These are phyloP conservation scores for Distichodus sexfasciatus DNA, from an alignment of 2,797 vertebrate genomes.

Conservation along the genomic window DNA sequence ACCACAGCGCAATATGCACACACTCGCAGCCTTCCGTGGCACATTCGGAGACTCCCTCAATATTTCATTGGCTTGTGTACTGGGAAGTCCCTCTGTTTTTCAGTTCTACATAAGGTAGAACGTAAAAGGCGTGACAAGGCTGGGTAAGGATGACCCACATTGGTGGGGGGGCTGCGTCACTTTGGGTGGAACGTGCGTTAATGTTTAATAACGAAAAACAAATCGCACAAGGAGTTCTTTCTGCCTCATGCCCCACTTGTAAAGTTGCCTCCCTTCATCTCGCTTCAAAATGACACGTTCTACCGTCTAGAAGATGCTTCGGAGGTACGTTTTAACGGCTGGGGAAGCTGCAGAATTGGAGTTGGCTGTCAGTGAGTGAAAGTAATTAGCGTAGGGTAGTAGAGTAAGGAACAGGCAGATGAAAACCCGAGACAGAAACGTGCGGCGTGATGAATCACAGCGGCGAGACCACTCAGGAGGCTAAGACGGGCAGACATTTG, in stretches of 20 bases:
- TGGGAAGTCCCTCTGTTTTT: slow-evolving; percentile 31
- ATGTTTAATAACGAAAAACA: background rate
- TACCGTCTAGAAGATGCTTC: too few species aligned
- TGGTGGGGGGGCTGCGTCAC: background rate
- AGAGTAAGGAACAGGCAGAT: background rate
- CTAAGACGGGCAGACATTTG: background rate
- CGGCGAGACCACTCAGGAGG: background rate
- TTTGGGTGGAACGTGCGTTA: background rate
- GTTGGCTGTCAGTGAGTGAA: background rate
- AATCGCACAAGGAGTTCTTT: too few species aligned
- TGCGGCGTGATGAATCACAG: background rate
- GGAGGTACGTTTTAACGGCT: too few species aligned
- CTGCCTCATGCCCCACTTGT: background rate
- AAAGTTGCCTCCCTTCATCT: background rate
- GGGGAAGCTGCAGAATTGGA: background rate
- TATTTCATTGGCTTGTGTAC: slow-evolving; percentile 60
- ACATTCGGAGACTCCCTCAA: slow-evolving; percentile 57
- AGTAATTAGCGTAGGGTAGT: background rate
- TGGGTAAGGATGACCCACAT: background rate
- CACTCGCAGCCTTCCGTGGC: slow-evolving; percentile 30
- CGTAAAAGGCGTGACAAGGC: slow-evolving; percentile 34
- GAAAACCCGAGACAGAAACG: background rate
- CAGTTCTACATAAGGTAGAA: slow-evolving; percentile 46
- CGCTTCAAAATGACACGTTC: background rate
- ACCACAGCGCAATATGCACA: slow-evolving; percentile 15